phyloP scores from a whole-genome alignment of 2,797 vertebrate species.

The Phyllotis vaccarum region DNA sequence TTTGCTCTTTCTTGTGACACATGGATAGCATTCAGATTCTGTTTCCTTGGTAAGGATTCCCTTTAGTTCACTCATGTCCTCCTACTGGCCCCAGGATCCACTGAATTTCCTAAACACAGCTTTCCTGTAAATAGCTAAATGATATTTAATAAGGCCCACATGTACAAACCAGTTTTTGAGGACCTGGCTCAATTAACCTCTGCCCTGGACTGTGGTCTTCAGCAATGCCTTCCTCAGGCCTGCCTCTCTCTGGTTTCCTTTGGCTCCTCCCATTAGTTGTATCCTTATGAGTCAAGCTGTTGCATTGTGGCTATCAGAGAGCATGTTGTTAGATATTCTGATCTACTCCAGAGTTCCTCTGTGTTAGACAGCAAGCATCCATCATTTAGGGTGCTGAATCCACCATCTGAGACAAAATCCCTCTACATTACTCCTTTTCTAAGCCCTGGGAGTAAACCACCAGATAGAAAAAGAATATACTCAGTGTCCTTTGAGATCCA shows the following conservation, averaged over 20 bases:
- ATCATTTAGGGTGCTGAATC: background rate
- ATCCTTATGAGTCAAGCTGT: background rate
- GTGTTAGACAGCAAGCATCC: background rate
- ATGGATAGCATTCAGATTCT: background rate
- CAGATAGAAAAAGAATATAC: background rate
- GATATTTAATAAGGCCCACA: background rate
- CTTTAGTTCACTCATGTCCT: background rate
- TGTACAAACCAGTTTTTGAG: background rate
- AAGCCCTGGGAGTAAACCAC: background rate
- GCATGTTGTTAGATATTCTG: rapidly evolving
- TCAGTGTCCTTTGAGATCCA: background rate
- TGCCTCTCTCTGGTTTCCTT: background rate
- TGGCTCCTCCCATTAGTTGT: background rate
- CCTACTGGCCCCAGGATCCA: too few relatives aligned
- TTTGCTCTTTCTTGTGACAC: background rate
- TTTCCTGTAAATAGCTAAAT: too few relatives aligned
- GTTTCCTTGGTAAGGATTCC: background rate
- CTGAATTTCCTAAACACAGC: background rate
- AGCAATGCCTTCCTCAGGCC: background rate
- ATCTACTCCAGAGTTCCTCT: background rate
- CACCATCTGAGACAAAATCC: background rate
- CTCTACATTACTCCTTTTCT: background rate
- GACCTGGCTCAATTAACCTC: background rate
- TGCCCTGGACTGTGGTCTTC: background rate
- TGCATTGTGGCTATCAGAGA: background rate